Percentiles rank a stretch among this genome's conserved stretches.
phyloP scores from a whole-genome alignment of 2,113 vertebrate genomes.

The Hirundichthys speculiger region DNA sequence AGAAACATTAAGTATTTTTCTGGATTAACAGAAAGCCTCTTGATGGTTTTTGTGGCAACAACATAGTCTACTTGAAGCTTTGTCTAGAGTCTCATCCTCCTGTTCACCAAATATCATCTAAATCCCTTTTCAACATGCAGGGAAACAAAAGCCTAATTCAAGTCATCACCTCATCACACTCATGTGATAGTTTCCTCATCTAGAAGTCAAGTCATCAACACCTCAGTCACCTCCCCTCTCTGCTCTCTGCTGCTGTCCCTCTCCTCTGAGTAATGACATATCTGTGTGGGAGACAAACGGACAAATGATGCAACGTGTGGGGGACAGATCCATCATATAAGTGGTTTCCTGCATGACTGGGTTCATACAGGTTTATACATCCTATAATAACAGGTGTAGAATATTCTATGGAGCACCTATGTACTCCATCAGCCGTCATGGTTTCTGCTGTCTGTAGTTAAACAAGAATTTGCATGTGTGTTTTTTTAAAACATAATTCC shows the following conservation, averaged over 20 bases:
- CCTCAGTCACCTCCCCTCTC: constrained; percentile 4
- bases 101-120: constrained; percentile 29
- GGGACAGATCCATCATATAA: constrained; percentile 24
- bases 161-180: constrained; percentile 25
- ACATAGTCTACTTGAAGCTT: background rate
- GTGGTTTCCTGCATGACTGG: background rate
- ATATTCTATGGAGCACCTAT: background rate
- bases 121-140: constrained; percentile 22
- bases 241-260: constrained; percentile 2
- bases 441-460: background rate
- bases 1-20: background rate
- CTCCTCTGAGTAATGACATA: constrained; percentile 21
- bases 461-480: background rate
- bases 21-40: background rate
- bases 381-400: constrained; percentile 5
- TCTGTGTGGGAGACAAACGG: constrained; percentile 32
- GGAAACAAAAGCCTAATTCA: constrained; percentile 23
- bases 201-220: constrained; percentile 45
- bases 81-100: constrained; percentile 10
- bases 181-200: constrained; percentile 55
- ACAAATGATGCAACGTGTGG: constrained; percentile 26
- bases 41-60: background rate
- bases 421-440: constrained; percentile 7
- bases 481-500: background rate
- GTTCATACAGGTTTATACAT: constrained; percentile 14